Base-by-base conservation (phyloP, 2,888 invertebrate genomes). In the Amiota minor region DNA sequence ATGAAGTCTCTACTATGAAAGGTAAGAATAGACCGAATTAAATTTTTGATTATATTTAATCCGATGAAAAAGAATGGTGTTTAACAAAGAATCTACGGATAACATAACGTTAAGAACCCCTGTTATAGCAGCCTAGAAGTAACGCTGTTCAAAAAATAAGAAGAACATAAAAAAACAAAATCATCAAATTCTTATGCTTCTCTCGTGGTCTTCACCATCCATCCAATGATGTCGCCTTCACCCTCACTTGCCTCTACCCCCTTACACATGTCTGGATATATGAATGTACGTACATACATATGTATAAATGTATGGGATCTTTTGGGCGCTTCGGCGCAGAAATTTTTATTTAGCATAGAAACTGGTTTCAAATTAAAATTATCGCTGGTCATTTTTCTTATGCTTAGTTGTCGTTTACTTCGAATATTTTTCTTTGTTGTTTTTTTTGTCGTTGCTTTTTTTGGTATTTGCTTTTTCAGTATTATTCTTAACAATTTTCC, bases 281-380 rank as follows among this genome's bases (percentile, higher is more conserved):
- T 35, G 35, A 6, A 35, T 1, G 3, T 23, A 23, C 23, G 3
- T 23, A 23, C 3, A 3, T 23, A 23, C 3, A 3, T 23, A 23
- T 23, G 23, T 23, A 23, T 23, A 23, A 23, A 23, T 35, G 35
- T 35, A 35, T 35, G 35, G 35, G 35, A 35, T 35, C 35, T 35
- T 35, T 35, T 35, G 35, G 35, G 35, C 59, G n/a, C 20, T 20
- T 18, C 75, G 74, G 75, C 74, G 78, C 82, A 79, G 77, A 79
- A 68, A 84, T 85, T 85, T 80, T 85, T 81, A 86, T 82, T 83
- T 84, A 85, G 83, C 84, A 85, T 83, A 81, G 80, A 85, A 87
- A 87, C 87, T 80, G 88, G 87, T 87, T 87, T 87, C 83, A 85
- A 88, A 87, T 88, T 87, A 88, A 88, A 88, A 88, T 87, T 85